Conservation (phyloP, 2,797 vertebrate species). For the Silurus aristotelis region DNA sequence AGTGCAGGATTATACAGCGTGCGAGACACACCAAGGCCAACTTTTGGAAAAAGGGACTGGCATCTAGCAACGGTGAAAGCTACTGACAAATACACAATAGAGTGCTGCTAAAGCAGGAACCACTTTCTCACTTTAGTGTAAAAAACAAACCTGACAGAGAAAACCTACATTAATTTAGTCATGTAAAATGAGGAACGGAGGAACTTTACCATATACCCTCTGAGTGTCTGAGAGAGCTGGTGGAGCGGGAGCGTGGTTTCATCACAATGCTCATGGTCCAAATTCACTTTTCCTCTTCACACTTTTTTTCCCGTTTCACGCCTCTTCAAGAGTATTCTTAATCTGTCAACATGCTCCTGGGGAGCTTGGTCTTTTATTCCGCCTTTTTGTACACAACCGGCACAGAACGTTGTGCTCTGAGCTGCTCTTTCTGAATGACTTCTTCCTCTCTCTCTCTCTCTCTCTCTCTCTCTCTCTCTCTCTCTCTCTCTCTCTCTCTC, state of each 20-base stretch:
- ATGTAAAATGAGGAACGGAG: not conserved
- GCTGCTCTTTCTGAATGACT: not conserved
- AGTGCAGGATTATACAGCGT: not conserved
- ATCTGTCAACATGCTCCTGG: not conserved
- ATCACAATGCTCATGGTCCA: constrained; percentile 83
- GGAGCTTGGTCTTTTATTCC: constrained; percentile 25
- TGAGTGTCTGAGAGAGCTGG: constrained; percentile 81
- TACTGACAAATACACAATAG: not conserved
- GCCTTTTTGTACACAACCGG: not conserved
- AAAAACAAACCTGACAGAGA: not conserved
- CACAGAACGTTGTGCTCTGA: not conserved
- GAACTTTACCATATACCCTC: constrained; percentile 80
- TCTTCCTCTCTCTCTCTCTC: constrained; percentile 34
- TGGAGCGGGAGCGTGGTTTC: constrained; percentile 86
- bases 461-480: not conserved
- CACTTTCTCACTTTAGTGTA: not conserved
- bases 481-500: constrained; percentile 9
- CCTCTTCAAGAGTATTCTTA: constrained; percentile 1
- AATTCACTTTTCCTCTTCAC: not conserved
- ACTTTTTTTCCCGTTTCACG: not conserved
- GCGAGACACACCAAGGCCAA: constrained; percentile 5
- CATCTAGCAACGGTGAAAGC: not conserved
- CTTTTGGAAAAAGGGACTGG: not conserved
- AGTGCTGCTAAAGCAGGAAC: not conserved
- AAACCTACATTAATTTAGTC: not conserved